phyloP scores from a whole-genome alignment of 1,140 invertebrate species.

The Zaprionus inermis region DNA sequence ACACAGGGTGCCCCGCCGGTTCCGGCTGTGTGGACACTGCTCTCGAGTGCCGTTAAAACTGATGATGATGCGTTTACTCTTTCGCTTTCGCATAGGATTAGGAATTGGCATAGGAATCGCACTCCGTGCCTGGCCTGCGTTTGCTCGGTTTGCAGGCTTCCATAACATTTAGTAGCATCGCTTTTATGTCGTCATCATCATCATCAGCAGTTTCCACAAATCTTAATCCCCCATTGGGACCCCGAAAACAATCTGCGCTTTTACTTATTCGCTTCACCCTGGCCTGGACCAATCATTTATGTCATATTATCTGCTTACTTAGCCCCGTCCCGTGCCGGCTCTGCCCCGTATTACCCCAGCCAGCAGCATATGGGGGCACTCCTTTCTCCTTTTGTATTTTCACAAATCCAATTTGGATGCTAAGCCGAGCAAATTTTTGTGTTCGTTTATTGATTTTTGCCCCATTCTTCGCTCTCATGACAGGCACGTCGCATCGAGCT shows the following conservation, averaged over 20 bases:
- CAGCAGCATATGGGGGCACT: not conserved
- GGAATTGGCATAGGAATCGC: conserved; percentile 19
- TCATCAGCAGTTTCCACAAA: conserved; percentile 35
- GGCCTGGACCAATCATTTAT: conserved; percentile 36
- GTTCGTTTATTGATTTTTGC: conserved; percentile 64
- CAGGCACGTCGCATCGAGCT: not conserved
- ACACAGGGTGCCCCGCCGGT: not conserved
- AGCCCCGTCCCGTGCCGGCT: conserved; percentile 13
- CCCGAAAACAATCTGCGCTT: conserved; percentile 58
- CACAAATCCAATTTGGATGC: conserved; percentile 73
- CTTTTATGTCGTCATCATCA: conserved; percentile 60
- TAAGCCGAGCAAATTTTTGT: conserved; percentile 65
- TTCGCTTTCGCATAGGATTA: conserved; percentile 68
- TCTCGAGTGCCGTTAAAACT: conserved; percentile 65
- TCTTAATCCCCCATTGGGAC: conserved; percentile 57
- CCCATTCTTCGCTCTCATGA: not conserved
- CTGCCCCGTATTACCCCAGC: not conserved
- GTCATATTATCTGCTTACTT: conserved; percentile 71
- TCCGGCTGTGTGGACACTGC: not conserved
- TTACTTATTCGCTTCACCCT: conserved; percentile 45
- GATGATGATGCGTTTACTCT: conserved; percentile 74
- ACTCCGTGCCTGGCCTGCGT: not conserved
- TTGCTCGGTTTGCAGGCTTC: conserved; percentile 6
- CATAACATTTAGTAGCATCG: conserved; percentile 57
- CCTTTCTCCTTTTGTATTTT: conserved; percentile 32